Evolutionary conservation across 1,140 invertebrate species (phyloP).

Genomic region (Lamellibrachia luymesi): DNA sequence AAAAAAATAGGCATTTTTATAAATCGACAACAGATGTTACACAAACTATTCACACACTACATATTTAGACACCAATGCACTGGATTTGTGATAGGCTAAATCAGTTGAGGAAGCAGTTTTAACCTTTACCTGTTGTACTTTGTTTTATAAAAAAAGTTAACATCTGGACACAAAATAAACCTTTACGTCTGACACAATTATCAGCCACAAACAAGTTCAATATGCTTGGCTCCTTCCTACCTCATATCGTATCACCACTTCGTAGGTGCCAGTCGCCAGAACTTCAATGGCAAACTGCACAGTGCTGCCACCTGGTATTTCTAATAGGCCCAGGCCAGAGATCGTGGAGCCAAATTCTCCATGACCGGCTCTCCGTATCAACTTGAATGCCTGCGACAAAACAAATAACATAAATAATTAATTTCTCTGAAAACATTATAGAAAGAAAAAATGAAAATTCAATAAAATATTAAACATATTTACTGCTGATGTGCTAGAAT

Average conservation of each 20-base stretch:
- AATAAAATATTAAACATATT: background rate
- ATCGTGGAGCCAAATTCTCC: background rate
- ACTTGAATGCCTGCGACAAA: background rate
- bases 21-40: too few species aligned
- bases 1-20: too few species aligned
- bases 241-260: slow-evolving; percentile 15
- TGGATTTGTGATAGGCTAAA: too few species aligned
- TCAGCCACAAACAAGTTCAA: too few species aligned
- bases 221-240: background rate
- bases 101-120: too few species aligned
- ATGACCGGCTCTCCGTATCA: slow-evolving; percentile 6
- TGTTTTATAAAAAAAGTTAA: too few species aligned
- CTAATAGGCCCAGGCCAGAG: background rate
- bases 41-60: too few species aligned
- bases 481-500: background rate
- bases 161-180: too few species aligned
- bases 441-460: background rate
- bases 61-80: too few species aligned
- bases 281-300: background rate
- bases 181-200: too few species aligned
- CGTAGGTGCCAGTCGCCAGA: background rate
- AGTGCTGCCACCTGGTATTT: background rate
- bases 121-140: too few species aligned
- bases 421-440: background rate
- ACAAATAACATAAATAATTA: background rate